Base-by-base conservation (phyloP, 1,140 invertebrate genomes). In the Bombus waltoni region DNA sequence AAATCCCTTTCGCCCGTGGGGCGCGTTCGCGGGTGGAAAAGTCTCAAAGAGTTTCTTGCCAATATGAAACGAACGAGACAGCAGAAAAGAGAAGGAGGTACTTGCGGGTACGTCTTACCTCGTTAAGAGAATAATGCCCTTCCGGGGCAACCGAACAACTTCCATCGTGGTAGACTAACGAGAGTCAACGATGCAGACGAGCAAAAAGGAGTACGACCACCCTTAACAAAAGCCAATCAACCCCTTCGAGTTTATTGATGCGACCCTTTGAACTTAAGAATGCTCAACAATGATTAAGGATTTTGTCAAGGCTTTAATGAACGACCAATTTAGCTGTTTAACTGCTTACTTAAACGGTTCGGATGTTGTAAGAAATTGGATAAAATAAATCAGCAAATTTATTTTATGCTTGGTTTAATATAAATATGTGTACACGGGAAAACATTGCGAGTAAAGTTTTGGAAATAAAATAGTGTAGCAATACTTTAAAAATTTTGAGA, bases 11-110 rank as follows among this genome's bases (percentile, higher is more conserved):
- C 32, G 84, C 81, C 77, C 68, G 40, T 8, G 9, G 40, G 35
- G 87, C 66, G 35, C 28, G 38, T 32, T 47, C 66, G 42, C 73
- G 42, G 59, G 53, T 53, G 53, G 80, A 57, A 38, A 66, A 71
- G 35, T 81, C 68, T 85, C 83, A 76, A 76, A 72, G 83, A 76
- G 35, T 28, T 77, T 32, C 42, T 77, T 42, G 35, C 71, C 87
- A n/a, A 82, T 83, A 62, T 40, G 76, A 82, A 89, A 74, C 87
- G 84, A 83, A 89, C 73, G 83, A 71, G 76, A 83, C 71, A 71
- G 57, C 59, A 32, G 35, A 25, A 57, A 59, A 32, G 35, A 62
- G 32, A 11, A 62, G 28, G 9, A 81, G 32, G 62, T 59, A 18
- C 59, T 84, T 65, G 75, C 59, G 40, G 66, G 73, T 85, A 68